Evolutionary conservation across 2,888 invertebrate species (phyloP).

Genomic region (Hybos culiciformis): DNA sequence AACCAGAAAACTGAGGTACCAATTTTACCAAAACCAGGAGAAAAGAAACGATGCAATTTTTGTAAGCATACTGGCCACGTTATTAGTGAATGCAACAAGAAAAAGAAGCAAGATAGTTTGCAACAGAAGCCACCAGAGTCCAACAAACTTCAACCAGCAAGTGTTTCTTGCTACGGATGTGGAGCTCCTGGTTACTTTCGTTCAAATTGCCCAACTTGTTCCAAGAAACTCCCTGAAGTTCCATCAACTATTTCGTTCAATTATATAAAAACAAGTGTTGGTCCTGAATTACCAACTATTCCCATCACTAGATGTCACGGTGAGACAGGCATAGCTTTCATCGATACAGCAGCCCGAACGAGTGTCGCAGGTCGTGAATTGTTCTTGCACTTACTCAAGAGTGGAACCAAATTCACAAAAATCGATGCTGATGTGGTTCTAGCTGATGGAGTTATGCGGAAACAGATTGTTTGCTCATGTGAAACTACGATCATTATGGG

Average conservation of each 20-base stretch:
- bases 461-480: background rate
- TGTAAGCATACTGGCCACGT: background rate
- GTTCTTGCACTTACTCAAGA: background rate
- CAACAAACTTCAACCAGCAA: background rate
- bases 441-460: background rate
- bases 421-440: background rate
- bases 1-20: background rate
- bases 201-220: slow-evolving; percentile 5
- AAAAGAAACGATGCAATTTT: slow-evolving; percentile 1
- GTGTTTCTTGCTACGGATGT: background rate
- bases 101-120: background rate
- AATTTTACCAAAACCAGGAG: too few species aligned
- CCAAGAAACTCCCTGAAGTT: background rate
- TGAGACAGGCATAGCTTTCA: slow-evolving; percentile 6
- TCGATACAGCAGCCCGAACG: slow-evolving; percentile 9
- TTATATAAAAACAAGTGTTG: background rate
- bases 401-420: slow-evolving; percentile 2
- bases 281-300: slow-evolving; percentile 5
- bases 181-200: background rate
- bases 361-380: slow-evolving; percentile 7
- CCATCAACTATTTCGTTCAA: slow-evolving; percentile 6
- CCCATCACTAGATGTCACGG: slow-evolving; percentile 5
- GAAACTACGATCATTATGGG: slow-evolving; percentile 6
- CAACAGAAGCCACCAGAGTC: background rate
- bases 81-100: background rate